Percentiles rank a stretch among this genome's conserved stretches.
Evolutionary conservation across 2,113 vertebrate species (phyloP).

Genomic region (Myotis yumanensis): DNA sequence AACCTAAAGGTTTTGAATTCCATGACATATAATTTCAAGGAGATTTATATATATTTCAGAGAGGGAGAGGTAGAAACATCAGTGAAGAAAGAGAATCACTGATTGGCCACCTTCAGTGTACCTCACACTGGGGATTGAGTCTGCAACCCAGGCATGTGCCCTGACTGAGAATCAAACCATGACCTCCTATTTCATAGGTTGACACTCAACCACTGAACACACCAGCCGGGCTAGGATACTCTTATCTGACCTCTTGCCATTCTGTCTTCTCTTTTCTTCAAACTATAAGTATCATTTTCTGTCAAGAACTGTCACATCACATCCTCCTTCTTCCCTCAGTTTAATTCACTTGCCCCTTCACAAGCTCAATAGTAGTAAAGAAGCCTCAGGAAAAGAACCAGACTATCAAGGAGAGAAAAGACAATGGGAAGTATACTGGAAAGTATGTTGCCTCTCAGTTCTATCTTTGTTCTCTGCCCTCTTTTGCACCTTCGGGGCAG

Average conservation of each 20-base stretch:
- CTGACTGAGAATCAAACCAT: too few relatives aligned
- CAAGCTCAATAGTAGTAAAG: neutral
- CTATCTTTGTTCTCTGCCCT: neutral
- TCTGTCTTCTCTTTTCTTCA: neutral
- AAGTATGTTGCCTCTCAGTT: neutral
- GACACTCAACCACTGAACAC: too few relatives aligned
- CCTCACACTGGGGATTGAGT: too few relatives aligned
- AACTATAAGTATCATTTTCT: neutral
- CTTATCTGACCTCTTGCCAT: neutral
- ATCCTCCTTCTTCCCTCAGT: neutral
- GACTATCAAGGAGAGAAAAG: neutral
- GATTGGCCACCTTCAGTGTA: too few relatives aligned
- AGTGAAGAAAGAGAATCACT: too few relatives aligned
- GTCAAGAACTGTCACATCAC: neutral
- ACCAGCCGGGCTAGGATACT: neutral
- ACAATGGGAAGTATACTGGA: rapidly evolving
- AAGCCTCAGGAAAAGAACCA: slow-evolving; percentile 2
- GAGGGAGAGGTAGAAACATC: too few relatives aligned
- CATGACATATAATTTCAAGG: neutral
- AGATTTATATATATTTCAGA: too few relatives aligned
- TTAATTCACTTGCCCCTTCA: neutral
- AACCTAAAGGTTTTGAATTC: neutral
- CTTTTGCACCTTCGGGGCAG: neutral
- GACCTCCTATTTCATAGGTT: too few relatives aligned
- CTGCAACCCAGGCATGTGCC: too few relatives aligned